These are phyloP conservation scores for Lymantria dispar DNA, from an alignment of 2,888 invertebrate genomes.

Conservation along the genomic window DNA sequence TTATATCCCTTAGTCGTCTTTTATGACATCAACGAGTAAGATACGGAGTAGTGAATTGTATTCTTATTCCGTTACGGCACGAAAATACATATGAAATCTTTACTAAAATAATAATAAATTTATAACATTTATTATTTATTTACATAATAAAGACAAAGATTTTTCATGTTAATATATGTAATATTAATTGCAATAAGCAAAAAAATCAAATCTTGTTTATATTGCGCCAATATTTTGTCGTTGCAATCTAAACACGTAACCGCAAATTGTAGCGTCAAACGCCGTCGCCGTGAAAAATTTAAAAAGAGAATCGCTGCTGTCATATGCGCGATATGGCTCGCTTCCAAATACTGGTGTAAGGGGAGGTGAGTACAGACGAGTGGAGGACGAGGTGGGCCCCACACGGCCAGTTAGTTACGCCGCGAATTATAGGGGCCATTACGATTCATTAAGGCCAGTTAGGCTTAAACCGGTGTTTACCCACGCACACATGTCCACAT, in stretches of 20 bases:
- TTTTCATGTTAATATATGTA: no score
- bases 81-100: no score
- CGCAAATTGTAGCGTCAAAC: slow-evolving; percentile 64
- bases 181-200: background rate
- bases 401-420: slow-evolving; percentile 83
- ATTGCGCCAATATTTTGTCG: slow-evolving; percentile 34
- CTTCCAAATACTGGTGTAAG: slow-evolving; percentile 62
- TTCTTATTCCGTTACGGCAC: no score
- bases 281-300: slow-evolving; percentile 68
- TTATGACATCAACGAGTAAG: no score
- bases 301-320: slow-evolving; percentile 76
- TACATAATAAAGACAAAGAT: no score
- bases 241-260: slow-evolving; percentile 69
- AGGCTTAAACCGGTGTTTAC: slow-evolving; percentile 83
- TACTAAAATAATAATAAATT: no score
- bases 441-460: slow-evolving; percentile 84
- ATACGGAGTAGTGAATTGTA: no score
- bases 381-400: slow-evolving; percentile 53
- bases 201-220: slow-evolving; percentile 18
- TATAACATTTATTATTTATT: no score
- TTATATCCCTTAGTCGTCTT: no score
- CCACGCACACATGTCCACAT: slow-evolving; percentile 62
- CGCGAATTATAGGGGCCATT: slow-evolving; percentile 84
- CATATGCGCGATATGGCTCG: slow-evolving; percentile 78
- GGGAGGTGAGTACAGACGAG: slow-evolving; percentile 36